phyloP scores from a whole-genome alignment of 2,113 vertebrate species.

The Rhinichthys klamathensis region DNA sequence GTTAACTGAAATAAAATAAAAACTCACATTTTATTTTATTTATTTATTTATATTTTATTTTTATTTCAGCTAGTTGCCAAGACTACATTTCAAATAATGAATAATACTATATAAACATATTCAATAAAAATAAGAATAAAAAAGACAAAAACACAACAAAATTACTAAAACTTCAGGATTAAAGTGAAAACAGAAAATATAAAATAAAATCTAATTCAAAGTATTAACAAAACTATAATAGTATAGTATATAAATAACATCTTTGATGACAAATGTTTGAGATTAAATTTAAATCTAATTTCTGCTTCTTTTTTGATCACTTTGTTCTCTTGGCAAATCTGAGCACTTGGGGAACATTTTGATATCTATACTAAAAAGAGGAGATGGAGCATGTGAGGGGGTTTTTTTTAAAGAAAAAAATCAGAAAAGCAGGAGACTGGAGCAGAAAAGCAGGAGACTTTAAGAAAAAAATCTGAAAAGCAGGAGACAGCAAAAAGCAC shows the following conservation, averaged over 20 bases:
- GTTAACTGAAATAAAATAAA: neutral
- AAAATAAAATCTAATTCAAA: too few species aligned
- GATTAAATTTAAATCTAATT: neutral
- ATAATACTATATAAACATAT: neutral
- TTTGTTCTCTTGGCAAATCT: neutral
- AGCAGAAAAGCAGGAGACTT: too few species aligned
- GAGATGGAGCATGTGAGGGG: neutral
- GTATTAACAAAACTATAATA: neutral
- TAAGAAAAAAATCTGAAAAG: too few species aligned
- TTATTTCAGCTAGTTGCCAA: neutral
- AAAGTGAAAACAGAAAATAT: too few species aligned
- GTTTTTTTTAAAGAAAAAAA: neutral
- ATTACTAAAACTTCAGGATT: too few species aligned
- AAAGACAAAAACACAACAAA: neutral
- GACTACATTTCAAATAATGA: neutral
- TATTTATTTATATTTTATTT: too few species aligned
- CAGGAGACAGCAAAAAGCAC: too few species aligned
- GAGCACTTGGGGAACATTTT: neutral
- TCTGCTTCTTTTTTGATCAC: neutral
- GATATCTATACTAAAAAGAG: neutral
- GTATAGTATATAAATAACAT: slow-evolving; percentile 3
- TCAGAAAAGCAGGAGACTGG: neutral
- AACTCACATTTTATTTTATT: neutral
- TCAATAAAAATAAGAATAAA: neutral
- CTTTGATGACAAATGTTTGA: neutral